Base-by-base conservation (phyloP, 2,113 vertebrate species). In the Anser cygnoides region DNA sequence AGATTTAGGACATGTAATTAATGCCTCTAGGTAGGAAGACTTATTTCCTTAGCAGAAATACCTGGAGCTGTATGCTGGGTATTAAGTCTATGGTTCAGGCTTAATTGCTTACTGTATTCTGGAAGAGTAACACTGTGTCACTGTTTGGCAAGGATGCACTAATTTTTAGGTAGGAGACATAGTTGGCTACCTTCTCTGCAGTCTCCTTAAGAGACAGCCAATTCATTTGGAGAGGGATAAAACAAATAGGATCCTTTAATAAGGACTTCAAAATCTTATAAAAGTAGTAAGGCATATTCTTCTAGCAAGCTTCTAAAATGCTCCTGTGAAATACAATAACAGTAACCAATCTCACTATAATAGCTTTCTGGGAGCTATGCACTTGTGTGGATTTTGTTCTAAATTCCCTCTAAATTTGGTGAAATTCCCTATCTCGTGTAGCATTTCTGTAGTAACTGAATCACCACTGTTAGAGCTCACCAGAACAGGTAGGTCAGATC, bases 1-100 rank as follows among this genome's bases (percentile, higher is more conserved):
- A 87, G 52, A 87, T 82, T 95, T 84, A 84, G 81, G 77, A 79
- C 63, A 41, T 67, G 16, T 92, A 92, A 94, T 94, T 94, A 62
- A 62, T 87, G 65, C 43, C 29, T 86, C 49, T 43, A 90, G 54
- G 68, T 31, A 63, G 85, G 50, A 86, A 78, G 35, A 59, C 20
- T 21, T 70, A 63, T 35, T 86, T 93, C 43, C n/a, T 3, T 83
- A 71, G 83, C 76, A 95, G 79, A 93, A 92, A 37, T 65, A 80
- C 49, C 35, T 49, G 46, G 73, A 89, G 29, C 65, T 72, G 31
- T 71, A n/a, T 6, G 13, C 72, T 71, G 61, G 52, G 21, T 92
- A 71, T 92, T 77, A 71, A 67, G 70, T 20, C 37, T 87, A 52
- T 94, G 85, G 94, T 74, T 92, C 57, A 84, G 61, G 57, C 63